Evolutionary conservation across 1,140 invertebrate genomes (phyloP), one percentile per base, ranked within the genome.

Genomic region (Theocolax elegans): DNA sequence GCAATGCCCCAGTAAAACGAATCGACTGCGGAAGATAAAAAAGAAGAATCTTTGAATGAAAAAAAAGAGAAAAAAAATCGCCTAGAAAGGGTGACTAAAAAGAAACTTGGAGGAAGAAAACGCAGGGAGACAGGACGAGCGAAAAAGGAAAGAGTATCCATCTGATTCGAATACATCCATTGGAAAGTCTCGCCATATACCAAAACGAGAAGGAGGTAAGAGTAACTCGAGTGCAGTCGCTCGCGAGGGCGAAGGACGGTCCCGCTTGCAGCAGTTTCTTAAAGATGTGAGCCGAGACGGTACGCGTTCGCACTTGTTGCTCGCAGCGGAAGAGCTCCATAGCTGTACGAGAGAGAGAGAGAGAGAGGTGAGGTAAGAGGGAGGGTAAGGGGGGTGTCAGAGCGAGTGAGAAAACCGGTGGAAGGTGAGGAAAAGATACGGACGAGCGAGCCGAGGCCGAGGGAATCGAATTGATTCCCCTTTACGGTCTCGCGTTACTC

Each of bases 381-480:
- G 46, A 70, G 53, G 63, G 62, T 35, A 13, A 68, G 72, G 67
- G 71, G 66, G 72, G n/a, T n/a, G n/a, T n/a, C n/a, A n/a, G n/a
- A n/a, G n/a, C n/a, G n/a, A n/a, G n/a, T n/a, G n/a, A n/a, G n/a
- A n/a, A n/a, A n/a, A n/a, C n/a, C n/a, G n/a, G n/a, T n/a, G n/a
- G 71, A 54, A 79, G 71, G 73, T 53, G 76, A 72, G 67, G 75
- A 75, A 78, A 81, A 73, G 77, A 78, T 78, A 75, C 74, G 75
- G 58, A 63, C 60, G 70, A 25, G 51, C 67, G 66, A 60, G 72
- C 60, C 74, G 62, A 76, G 74, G 73, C 69, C 73, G 67, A 60
- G 76, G 75, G 74, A 84, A 84, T 84, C 79, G 80, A 86, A 86
- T 86, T 86, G 83, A 85, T 86, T 85, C 79, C 78, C 80, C 81